Evolutionary conservation across 2,888 invertebrate species (phyloP).

Genomic region (Ceratothoa steindachneri): DNA sequence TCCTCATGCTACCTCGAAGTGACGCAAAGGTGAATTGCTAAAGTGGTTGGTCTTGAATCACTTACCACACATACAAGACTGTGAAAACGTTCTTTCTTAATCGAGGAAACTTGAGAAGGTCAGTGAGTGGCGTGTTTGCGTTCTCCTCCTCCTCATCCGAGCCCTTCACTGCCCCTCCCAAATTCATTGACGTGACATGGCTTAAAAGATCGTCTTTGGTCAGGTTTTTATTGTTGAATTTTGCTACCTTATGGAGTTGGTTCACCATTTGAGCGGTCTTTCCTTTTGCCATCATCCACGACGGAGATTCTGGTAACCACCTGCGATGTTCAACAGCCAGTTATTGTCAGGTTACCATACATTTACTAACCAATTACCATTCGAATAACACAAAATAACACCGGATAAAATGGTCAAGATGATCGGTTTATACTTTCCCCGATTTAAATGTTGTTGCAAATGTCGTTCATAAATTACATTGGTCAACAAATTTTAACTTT

Average conservation of each 20-base stretch:
- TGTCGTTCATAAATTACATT: no score
- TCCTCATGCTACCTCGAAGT: no score
- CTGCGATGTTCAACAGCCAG: no score
- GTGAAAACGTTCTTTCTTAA: conserved; percentile 30
- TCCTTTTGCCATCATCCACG: conserved; percentile 38
- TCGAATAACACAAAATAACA: no score
- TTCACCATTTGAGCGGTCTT: conserved; percentile 8
- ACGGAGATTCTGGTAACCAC: conserved; percentile 45
- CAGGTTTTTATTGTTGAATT: conserved; percentile 26
- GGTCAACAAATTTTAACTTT: no score
- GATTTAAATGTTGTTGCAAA: no score
- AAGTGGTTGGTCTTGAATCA: no score
- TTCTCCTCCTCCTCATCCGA: neutral
- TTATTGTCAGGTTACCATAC: no score
- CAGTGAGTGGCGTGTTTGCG: conserved; percentile 15
- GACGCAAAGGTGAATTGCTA: no score
- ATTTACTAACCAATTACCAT: no score
- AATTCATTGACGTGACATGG: neutral
- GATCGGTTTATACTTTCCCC: no score
- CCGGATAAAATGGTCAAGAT: no score
- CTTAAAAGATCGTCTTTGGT: conserved; percentile 8
- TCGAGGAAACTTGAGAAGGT: conserved; percentile 19
- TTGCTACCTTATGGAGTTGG: conserved; percentile 29
- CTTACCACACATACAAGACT: conserved; percentile 34
- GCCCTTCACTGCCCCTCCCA: neutral